Evolutionary conservation across 2,888 invertebrate genomes (phyloP), one percentile per base, ranked within the genome.

Genomic region (Campoplex capitator): DNA sequence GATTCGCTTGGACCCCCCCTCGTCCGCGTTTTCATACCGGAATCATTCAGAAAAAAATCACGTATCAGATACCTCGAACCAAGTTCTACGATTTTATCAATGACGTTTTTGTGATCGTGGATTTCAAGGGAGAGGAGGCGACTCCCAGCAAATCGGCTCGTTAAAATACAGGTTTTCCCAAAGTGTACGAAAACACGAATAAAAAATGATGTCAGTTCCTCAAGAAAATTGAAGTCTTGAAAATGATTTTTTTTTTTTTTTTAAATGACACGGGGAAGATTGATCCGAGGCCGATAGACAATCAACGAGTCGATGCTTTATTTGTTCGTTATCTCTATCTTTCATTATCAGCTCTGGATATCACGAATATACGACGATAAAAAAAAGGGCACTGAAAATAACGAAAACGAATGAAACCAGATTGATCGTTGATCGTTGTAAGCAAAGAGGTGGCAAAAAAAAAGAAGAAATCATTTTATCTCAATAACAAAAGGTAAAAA

Each of bases 331-430:
- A 58, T 80, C 58, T 62, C 58, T 62, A 32, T 7, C 13, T 45
- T 45, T 18, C 54, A 48, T 78, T 85, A 85, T 85, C 85, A 54
- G 56, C 54, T 62, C 58, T 51, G 67, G 82, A 51, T 85, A 82
- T 82, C 81, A 32, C 28, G 71, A 77, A 77, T 56, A 54, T 13
- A 38, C 9, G 32, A 54, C 45, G 71, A 81, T 73, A 45, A 62
- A 62, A 62, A 62, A 68, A 68, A 23, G 42, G 42, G 48, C 9
- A 38, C 18, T 23, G 35, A n/a, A 58, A 79, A 65, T 16, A 32
- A 32, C n/a, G 32, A 78, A 68, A 51, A 74, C 48, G 58, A 74
- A 51, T 38, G 74, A 71, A 32, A 71, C 58, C 42, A 48, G 58
- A 62, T 38, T 67, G 42, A 54, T 78, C 67, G 45, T 18, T 67